Evolutionary conservation across 2,797 vertebrate genomes (phyloP), one percentile per base, ranked within the genome.

Genomic region (Scomberomorus guttatus): DNA sequence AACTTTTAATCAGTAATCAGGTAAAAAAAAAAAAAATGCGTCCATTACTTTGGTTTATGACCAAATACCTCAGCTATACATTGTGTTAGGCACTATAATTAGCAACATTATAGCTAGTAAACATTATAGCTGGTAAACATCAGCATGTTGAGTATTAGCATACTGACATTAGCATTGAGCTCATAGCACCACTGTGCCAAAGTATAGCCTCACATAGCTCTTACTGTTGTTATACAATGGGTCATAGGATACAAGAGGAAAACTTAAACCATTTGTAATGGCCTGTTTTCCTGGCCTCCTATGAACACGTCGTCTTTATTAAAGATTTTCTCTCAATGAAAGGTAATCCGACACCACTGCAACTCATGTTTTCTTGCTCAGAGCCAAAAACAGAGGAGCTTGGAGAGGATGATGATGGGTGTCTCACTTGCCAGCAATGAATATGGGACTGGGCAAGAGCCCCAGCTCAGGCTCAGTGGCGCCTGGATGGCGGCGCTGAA

Each of bases 281-380:
- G 42, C 67, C 37, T 4, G 25, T 82, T 77, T 80, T 69, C 66
- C 77, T 80, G 83, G 75, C 67, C 59, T 84, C 37, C n/a, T 13
- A 18, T 58, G 63, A 74, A 81, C 75, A 59, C 76, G 69, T 87
- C 32, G 20, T 72, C 81, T 87, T 83, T 81, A 67, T 79, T 32
- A 72, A 71, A 75, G 70, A 42, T 65, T 59, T 75, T 83, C 68
- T 82, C 72, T 87, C 70, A 80, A 80, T 87, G 85, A 88, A 79
- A 82, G 50, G 90, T 85, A 91, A 94, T 72, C 68, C 74, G 76
- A 93, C 74, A 89, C 85, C 20, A 12, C 68, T 73, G 73, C 65
- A 72, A 68, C 74, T 61, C 64, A 0, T 44, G 14, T 17, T 66
- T 72, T 24, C 29, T 48, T 76, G 20, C 50, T 74, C 18, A 29